Evolutionary conservation across 1,140 invertebrate species (phyloP), one percentile per base, ranked within the genome.

Genomic region (Philopotamus ludificatus): DNA sequence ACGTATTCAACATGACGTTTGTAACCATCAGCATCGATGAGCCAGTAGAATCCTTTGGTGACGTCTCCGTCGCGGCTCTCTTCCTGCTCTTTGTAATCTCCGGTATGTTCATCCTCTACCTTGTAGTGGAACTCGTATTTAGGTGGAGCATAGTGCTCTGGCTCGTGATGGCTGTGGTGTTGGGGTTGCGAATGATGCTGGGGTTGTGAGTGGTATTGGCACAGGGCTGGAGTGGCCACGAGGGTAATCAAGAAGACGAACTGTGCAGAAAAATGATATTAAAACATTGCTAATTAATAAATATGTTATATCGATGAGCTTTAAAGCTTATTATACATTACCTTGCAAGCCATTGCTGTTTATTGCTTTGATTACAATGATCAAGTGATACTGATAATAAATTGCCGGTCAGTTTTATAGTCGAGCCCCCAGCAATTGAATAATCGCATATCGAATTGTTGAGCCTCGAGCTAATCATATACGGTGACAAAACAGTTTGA

Each of bases 61-160:
- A 76, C 74, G 77, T 82, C 65, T 72, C 83, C 82, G 55, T 84
- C 81, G 44, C 82, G 73, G 60, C 80, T 75, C 70, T 85, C 83
- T 63, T 81, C 77, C 59, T 84, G 82, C 55, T 77, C 77, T 55
- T 84, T 83, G 59, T 78, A 76, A 65, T 82, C 79, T 2, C 80
- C 80, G 1, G 79, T 79, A 25, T 82, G 76, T 49, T 78, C 74
- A 67, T 81, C 80, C 51, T 81, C 74, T 3, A 81, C 78, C 12
- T 77, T 78, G 58, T 82, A 81, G 1, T 75, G 72, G 66, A 75
- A 82, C 23, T 79, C 68, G 61, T 82, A 82, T 63, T 80, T 79
- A 0, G 78, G 79, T 70, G 78, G 76, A 20, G 74, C 16, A 72
- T 67, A 34, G 45, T 81, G 76, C 65, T 77, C 77, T 59, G 75